Base-by-base conservation (phyloP, 2,888 invertebrate genomes). In the Spialia ferax region DNA sequence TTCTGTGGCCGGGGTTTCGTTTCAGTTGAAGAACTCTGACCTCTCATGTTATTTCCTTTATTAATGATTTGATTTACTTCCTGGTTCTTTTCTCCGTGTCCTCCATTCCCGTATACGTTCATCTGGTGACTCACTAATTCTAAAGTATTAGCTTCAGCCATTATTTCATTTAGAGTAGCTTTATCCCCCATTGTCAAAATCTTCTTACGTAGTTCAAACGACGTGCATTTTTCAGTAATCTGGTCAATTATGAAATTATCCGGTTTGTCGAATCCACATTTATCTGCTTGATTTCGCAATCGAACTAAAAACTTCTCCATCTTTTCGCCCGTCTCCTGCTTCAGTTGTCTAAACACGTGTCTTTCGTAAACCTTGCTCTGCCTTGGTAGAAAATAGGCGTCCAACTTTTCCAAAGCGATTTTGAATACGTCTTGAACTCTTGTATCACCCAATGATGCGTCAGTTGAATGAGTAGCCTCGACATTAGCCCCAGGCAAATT, bases 331-430 rank as follows among this genome's bases (percentile, higher is more conserved):
- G 10, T 8, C 11, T 48, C 48, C 10, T 48, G 48, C 4, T 48
- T 48, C 20, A 48, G 6, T 20, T 8, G 20, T 20, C 20, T 35
- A 11, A 56, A 48, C 11, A 18, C 15, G 7, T 32, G 20, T 11
- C 18, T 56, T 35, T 56, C 32, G 11, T 59, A 59, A 59, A 59
- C 22, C 42, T 23, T 13, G 20, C 20, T 35, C 11, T 35, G 57
- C 13, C 8, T 35, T 42, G 57, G 42, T 23, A 8, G 8, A 48
- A 48, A 48, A 20, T 48, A 48, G 20, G 18, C 18, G 18, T 45
- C 45, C 45, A 45, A 45, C 18, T 45, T 45, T 45, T 45, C 32
- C 32, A 32, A 32, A 32, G 32, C 32, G 8, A 32, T 8, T 32
- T 32, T 32, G 3, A 32, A 32, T 7, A 32, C 32, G 8, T 32